phyloP scores from a whole-genome alignment of 37 sponge, comb jelly and placozoan genomes.

The Petrosia ficiformis region DNA sequence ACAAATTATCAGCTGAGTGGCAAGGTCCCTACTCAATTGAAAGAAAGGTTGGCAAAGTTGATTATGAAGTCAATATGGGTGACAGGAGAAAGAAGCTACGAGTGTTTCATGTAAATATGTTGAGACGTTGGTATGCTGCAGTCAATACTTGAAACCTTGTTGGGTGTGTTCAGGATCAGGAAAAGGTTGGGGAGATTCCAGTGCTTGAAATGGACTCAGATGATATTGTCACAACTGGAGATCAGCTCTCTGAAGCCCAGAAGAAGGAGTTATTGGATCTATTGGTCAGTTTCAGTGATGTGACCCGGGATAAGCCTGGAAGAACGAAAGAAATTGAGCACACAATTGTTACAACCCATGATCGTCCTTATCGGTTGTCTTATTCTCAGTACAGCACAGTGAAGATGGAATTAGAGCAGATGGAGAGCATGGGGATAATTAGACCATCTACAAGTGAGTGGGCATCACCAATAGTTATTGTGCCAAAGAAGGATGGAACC shows the following conservation, averaged over 20 bases:
- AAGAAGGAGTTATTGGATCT: no score
- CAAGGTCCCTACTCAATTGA: slow-evolving; percentile 15
- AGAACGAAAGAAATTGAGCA: not conserved
- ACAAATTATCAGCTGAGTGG: slow-evolving; percentile 38
- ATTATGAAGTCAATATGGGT: slow-evolving; percentile 12
- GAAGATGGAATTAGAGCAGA: not conserved
- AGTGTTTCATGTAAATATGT: slow-evolving; percentile 32
- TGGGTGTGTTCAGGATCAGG: no score
- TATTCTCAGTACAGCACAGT: not conserved
- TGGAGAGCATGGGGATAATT: not conserved
- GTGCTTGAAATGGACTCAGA: no score
- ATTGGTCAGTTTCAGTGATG: not conserved
- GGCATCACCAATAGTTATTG: no score
- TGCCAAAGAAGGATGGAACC: no score
- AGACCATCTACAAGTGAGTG: not conserved
- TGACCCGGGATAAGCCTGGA: not conserved
- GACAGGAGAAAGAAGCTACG: not conserved
- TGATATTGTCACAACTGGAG: no score
- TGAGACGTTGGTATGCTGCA: slow-evolving; percentile 11
- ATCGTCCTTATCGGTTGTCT: not conserved
- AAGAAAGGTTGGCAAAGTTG: slow-evolving; percentile 5
- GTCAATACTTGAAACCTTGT: no score
- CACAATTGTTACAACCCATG: not conserved
- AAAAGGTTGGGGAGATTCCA: no score
- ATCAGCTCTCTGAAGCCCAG: no score